A percentile compares a stretch with the other conserved stretches of the same genome.
Conservation (phyloP, 2,113 vertebrate species). For the Myotis lucifugus region DNA sequence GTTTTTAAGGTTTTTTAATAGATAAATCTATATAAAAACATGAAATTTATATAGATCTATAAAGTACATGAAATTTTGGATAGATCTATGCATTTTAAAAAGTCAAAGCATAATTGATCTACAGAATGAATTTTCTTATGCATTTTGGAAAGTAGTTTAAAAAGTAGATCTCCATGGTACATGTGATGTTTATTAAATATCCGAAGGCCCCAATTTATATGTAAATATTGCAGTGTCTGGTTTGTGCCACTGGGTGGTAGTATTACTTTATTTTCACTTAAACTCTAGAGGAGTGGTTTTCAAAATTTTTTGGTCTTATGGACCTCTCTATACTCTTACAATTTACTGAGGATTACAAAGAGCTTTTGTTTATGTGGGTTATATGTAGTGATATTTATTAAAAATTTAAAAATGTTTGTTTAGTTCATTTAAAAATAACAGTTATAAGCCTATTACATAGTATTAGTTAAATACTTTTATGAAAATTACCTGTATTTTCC, state of each 20-base stretch:
- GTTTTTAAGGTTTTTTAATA: conserved; percentile 23
- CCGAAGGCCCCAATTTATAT: not conserved
- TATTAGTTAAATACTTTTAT: conserved; percentile 8
- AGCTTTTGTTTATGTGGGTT: not conserved
- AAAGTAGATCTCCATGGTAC: not conserved
- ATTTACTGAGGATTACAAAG: not conserved
- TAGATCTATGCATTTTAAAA: not conserved
- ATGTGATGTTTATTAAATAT: not conserved
- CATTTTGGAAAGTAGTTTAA: conserved; percentile 34
- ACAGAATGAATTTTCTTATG: not conserved
- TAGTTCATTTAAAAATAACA: conserved; percentile 20
- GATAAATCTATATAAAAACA: not conserved
- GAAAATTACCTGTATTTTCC: not conserved
- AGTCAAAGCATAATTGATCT: not conserved
- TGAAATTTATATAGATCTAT: not conserved
- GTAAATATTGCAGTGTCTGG: not conserved
- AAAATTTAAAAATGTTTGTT: not conserved
- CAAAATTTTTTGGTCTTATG: not conserved
- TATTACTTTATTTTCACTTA: not conserved
- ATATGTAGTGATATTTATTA: not conserved
- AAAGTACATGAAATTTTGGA: not conserved
- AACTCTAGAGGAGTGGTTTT: not conserved
- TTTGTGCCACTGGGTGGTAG: conserved; percentile 62
- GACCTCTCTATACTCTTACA: conserved; percentile 19
- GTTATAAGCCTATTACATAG: not conserved